Evolutionary conservation across 1,140 invertebrate species (phyloP).

Genomic region (Limonius californicus): DNA sequence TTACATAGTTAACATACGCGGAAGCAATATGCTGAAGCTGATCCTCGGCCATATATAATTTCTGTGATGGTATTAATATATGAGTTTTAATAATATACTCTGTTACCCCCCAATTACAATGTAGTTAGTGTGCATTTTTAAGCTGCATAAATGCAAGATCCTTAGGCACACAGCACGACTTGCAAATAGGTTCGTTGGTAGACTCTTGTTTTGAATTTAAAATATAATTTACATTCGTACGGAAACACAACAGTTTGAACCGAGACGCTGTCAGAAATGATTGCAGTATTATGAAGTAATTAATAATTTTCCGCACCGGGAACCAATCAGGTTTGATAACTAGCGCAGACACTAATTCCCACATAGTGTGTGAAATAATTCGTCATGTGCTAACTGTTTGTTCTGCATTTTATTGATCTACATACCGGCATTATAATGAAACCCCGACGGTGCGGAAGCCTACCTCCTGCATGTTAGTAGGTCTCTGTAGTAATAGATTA

Average conservation of each 20-base stretch:
- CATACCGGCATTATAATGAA: background rate
- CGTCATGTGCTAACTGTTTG: background rate
- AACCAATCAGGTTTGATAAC: background rate
- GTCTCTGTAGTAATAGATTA: no score
- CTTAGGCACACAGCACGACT: no score
- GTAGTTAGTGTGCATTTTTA: background rate
- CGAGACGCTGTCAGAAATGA: background rate
- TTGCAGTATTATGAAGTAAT: background rate
- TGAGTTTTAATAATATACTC: background rate
- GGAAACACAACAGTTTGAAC: background rate
- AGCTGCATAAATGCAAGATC: no score
- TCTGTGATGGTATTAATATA: background rate
- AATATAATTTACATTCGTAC: background rate
- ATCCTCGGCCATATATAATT: constrained; percentile 4
- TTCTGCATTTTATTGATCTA: background rate
- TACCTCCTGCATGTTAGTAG: no score
- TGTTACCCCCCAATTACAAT: background rate
- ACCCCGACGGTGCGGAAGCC: no score
- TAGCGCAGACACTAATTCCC: background rate
- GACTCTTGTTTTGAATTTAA: background rate
- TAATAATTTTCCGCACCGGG: background rate
- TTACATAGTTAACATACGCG: constrained; percentile 6
- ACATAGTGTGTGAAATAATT: background rate
- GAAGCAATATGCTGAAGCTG: constrained; percentile 6
- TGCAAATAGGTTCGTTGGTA: background rate